These are phyloP conservation scores for Subacronicta megacephala DNA, from an alignment of 2,888 invertebrate genomes.

Conservation along the genomic window DNA sequence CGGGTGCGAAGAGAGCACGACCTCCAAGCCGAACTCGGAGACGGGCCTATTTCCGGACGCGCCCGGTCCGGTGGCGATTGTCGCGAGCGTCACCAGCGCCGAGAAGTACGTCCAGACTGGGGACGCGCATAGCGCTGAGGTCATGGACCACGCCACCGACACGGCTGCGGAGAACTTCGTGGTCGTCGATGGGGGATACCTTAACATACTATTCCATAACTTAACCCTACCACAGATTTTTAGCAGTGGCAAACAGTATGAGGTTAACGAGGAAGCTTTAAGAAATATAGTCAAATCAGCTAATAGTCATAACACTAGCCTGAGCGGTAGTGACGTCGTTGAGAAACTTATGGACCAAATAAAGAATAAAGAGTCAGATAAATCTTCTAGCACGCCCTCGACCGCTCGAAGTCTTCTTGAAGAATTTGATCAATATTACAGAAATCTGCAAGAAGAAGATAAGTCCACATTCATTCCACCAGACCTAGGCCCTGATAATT, in stretches of 20 bases:
- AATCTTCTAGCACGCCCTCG: conserved; percentile 71
- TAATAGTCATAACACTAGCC: conserved; percentile 62
- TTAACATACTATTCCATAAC: conserved; percentile 83
- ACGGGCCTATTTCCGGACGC: conserved; percentile 27
- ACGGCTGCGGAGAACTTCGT: conserved; percentile 76
- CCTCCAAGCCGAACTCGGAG: conserved; percentile 59
- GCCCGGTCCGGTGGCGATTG: conserved; percentile 24
- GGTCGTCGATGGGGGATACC: conserved; percentile 81
- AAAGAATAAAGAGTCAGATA: conserved; percentile 71
- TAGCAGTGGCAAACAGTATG: conserved; percentile 81
- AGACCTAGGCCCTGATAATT: conserved; percentile 43
- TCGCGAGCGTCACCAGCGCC: conserved; percentile 59
- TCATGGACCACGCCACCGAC: conserved; percentile 60
- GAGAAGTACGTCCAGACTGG: conserved; percentile 82
- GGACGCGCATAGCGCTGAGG: conserved; percentile 56
- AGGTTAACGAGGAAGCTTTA: conserved; percentile 83
- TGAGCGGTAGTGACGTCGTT: conserved; percentile 65
- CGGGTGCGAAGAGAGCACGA: conserved; percentile 78
- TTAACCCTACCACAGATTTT: conserved; percentile 81
- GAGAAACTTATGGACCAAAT: conserved; percentile 77
- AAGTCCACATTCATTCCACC: conserved; percentile 49
- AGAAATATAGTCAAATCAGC: conserved; percentile 77
- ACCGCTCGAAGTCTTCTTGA: conserved; percentile 84
- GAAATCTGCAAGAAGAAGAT: conserved; percentile 69
- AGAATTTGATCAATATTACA: conserved; percentile 83